phyloP scores from a whole-genome alignment of 2,888 invertebrate genomes.

The Elaeidobius kamerunicus region DNA sequence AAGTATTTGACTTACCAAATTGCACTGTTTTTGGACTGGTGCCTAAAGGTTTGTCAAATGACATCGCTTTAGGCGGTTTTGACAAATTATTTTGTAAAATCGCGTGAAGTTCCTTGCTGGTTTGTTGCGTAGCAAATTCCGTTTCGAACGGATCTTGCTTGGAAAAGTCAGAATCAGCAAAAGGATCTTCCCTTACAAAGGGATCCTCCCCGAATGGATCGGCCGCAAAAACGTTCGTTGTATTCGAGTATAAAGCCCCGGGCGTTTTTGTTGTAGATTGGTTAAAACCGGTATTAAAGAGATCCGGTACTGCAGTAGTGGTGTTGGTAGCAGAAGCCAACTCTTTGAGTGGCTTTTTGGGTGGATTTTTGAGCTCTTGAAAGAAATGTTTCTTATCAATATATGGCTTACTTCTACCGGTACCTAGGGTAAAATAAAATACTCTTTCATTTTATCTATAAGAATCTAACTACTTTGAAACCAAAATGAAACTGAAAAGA shows the following conservation, averaged over 20 bases:
- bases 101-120: slow-evolving; percentile 30
- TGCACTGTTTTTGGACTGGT: slow-evolving; percentile 33
- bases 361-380: slow-evolving; percentile 92
- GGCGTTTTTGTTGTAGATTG: slow-evolving; percentile 25
- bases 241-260: slow-evolving; percentile 25
- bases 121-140: slow-evolving; percentile 39
- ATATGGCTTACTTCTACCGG: slow-evolving; percentile 87
- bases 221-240: slow-evolving; percentile 49
- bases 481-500: slow-evolving; percentile 28
- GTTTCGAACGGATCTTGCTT: slow-evolving; percentile 63
- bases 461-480: slow-evolving; percentile 20
- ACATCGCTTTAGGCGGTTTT: slow-evolving; percentile 39
- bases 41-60: slow-evolving; percentile 6
- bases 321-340: slow-evolving; percentile 57
- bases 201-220: slow-evolving; percentile 72
- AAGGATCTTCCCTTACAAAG: slow-evolving; percentile 68
- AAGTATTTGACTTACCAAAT: slow-evolving; percentile 36
- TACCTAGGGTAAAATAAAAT: slow-evolving; percentile 55
- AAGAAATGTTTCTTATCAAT: slow-evolving; percentile 95
- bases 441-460: slow-evolving; percentile 20
- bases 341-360: slow-evolving; percentile 89
- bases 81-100: slow-evolving; percentile 32
- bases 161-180: slow-evolving; percentile 57
- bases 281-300: slow-evolving; percentile 33
- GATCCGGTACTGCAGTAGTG: slow-evolving; percentile 25